Conservation (phyloP, 2,797 vertebrate genomes). For the Vultur gryphus region DNA sequence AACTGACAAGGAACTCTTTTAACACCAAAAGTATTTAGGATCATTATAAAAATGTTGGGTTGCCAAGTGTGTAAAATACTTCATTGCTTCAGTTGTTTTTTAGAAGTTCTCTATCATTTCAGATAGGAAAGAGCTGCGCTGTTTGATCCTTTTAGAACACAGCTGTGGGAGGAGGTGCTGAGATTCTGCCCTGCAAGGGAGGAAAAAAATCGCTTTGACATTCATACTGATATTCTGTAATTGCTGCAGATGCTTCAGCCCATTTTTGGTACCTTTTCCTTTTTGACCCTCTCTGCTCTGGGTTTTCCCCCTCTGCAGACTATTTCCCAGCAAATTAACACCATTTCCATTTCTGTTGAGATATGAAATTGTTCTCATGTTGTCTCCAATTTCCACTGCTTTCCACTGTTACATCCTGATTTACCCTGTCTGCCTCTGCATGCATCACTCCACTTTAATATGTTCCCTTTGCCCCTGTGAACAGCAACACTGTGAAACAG, state of each 20-base stretch:
- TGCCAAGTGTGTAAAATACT: neutral
- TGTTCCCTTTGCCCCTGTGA: neutral
- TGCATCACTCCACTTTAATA: neutral
- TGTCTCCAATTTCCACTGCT: neutral
- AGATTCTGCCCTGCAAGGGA: neutral
- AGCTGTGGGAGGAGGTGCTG: neutral
- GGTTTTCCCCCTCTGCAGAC: neutral
- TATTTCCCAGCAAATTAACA: neutral
- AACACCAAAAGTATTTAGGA: neutral
- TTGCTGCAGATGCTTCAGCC: neutral
- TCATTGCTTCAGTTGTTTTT: neutral
- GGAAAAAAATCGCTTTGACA: neutral
- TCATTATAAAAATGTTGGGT: neutral
- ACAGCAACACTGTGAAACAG: neutral
- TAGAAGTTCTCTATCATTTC: neutral
- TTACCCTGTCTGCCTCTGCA: neutral
- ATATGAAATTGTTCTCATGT: neutral
- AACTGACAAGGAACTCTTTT: slow-evolving; percentile 15
- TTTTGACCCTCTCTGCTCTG: neutral
- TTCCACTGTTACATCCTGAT: neutral
- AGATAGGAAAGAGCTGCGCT: neutral
- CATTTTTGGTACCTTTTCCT: neutral
- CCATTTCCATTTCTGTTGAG: neutral
- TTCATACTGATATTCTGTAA: neutral
- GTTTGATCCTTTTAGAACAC: neutral